phyloP scores from a whole-genome alignment of 1,140 invertebrate genomes.

The Bilobella aurantiaca region DNA sequence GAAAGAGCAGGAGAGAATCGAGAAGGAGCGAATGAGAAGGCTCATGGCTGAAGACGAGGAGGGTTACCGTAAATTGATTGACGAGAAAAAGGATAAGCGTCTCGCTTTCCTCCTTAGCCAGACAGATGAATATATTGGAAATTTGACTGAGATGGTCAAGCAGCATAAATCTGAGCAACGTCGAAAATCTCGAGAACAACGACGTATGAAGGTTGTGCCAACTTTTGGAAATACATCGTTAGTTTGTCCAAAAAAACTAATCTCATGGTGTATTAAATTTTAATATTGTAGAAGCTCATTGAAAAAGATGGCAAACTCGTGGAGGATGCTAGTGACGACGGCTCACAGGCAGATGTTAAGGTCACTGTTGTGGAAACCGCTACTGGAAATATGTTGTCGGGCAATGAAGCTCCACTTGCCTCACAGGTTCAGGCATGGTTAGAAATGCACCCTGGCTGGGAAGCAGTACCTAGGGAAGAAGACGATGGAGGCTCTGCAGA shows the following conservation, averaged over 20 bases:
- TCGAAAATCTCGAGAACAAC: conserved; percentile 38
- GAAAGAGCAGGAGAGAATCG: conserved; percentile 58
- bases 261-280: too few relatives aligned
- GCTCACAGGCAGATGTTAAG: conserved; percentile 37
- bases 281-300: conserved; percentile 18
- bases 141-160: conserved; percentile 51
- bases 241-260: too few relatives aligned
- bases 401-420: conserved; percentile 50
- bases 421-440: conserved; percentile 48
- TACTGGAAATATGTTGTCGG: conserved; percentile 47
- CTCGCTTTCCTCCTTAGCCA: conserved; percentile 56
- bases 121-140: conserved; percentile 59
- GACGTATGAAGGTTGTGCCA: conserved; percentile 38
- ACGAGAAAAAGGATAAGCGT: conserved; percentile 63
- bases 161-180: conserved; percentile 45
- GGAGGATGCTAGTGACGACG: conserved; percentile 30
- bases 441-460: conserved; percentile 44
- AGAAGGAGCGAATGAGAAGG: conserved; percentile 57
- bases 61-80: conserved; percentile 51
- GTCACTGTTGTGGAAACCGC: conserved; percentile 51
- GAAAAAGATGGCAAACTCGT: conserved; percentile 22
- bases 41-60: conserved; percentile 47
- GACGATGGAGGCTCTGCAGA: conserved; percentile 36
- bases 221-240: too few relatives aligned
- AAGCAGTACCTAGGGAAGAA: conserved; percentile 47